These are phyloP conservation scores for Pardosa pseudoannulata DNA, from an alignment of 2,888 invertebrate genomes.

Conservation along the genomic window DNA sequence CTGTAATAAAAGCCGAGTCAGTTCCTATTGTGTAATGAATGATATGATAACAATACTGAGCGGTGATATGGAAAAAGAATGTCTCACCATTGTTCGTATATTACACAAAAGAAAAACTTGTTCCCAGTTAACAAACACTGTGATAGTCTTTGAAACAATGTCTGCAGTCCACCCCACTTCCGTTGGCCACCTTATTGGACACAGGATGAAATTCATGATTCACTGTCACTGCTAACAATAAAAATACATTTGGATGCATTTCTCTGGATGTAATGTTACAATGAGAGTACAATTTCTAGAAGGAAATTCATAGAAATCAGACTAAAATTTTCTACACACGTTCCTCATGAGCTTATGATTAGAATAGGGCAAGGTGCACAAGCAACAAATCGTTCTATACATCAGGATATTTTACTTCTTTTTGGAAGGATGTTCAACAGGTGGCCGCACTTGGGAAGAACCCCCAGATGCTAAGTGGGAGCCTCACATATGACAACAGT, in stretches of 20 bases:
- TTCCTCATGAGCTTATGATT: not conserved
- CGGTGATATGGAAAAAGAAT: constrained; percentile 55
- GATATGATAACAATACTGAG: constrained; percentile 72
- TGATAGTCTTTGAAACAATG: constrained; percentile 43
- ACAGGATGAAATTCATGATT: not conserved
- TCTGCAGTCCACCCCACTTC: constrained; percentile 9
- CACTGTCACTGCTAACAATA: constrained; percentile 45
- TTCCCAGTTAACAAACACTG: constrained; percentile 52
- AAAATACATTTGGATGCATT: constrained; percentile 70
- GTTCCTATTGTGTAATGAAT: constrained; percentile 53
- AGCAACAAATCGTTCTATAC: constrained; percentile 58
- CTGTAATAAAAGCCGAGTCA: constrained; percentile 10
- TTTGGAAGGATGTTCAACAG: constrained; percentile 11
- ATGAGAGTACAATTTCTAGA: constrained; percentile 49
- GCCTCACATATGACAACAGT: constrained; percentile 22
- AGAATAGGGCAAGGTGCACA: constrained; percentile 37
- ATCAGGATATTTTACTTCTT: constrained; percentile 24
- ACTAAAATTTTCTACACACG: constrained; percentile 9
- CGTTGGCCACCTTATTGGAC: not conserved
- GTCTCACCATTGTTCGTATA: constrained; percentile 37
- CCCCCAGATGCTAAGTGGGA: constrained; percentile 19
- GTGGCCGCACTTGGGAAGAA: constrained; percentile 52
- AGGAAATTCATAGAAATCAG: constrained; percentile 15
- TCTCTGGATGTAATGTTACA: constrained; percentile 66
- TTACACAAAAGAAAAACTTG: constrained; percentile 63